Percentiles rank a stretch among this genome's conserved stretches.
phyloP scores from a whole-genome alignment of 2,888 invertebrate species.

The Nudaria mundana region DNA sequence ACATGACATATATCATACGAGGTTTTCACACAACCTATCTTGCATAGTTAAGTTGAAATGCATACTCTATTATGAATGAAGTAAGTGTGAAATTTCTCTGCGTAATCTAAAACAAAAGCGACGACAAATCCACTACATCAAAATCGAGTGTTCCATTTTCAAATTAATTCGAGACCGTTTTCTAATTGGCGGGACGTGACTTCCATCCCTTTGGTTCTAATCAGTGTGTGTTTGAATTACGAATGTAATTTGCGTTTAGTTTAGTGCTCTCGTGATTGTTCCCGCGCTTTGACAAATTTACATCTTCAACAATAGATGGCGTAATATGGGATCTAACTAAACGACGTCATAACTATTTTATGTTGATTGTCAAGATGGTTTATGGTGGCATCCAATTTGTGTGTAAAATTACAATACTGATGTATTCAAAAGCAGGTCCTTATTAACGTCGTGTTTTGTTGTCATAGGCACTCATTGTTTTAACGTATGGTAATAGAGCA shows the following conservation, averaged over 20 bases:
- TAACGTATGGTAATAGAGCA: too few species aligned
- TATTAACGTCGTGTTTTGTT: too few species aligned
- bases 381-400: background rate
- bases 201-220: slow-evolving; percentile 62
- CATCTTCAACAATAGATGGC: slow-evolving; percentile 24
- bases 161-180: slow-evolving; percentile 74
- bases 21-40: too few species aligned
- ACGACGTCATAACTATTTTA: slow-evolving; percentile 5
- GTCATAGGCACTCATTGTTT: too few species aligned
- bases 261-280: slow-evolving; percentile 46
- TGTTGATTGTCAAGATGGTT: background rate
- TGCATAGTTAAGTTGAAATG: too few species aligned
- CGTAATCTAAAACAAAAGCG: slow-evolving; percentile 21
- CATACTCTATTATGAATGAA: too few species aligned
- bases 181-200: slow-evolving; percentile 80
- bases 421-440: background rate
- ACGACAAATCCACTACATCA: slow-evolving; percentile 75
- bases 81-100: slow-evolving; percentile 26
- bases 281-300: slow-evolving; percentile 44
- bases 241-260: slow-evolving; percentile 65
- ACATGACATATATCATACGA: too few species aligned
- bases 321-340: slow-evolving; percentile 9
- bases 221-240: slow-evolving; percentile 66
- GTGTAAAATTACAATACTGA: background rate
- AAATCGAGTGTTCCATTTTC: slow-evolving; percentile 79